Evolutionary conservation across 1,140 invertebrate genomes (phyloP), one percentile per base, ranked within the genome.

Genomic region (Caerostris extrusa): DNA sequence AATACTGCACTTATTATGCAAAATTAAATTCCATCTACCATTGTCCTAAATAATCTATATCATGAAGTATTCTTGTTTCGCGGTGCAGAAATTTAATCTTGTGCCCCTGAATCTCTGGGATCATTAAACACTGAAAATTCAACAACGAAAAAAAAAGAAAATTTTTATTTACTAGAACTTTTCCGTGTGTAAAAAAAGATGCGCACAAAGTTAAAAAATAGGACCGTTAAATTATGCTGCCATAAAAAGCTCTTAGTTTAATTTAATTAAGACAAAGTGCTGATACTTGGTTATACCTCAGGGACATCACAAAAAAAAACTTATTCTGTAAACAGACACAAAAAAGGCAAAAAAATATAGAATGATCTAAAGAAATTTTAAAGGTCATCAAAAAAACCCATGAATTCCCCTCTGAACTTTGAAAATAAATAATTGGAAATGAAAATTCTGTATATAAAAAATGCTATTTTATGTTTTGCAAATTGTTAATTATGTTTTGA

Each of bases 221-320:
- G 69, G 90, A 64, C 71, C 60, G 50, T 67, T 85, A 92, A 92
- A 92, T 92, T 92, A 92, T 85, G 58, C 19, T 92, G 81, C 90
- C 77, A 77, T 92, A 92, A 92, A 92, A 92, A 34, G 90, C 90
- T 61, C 90, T 92, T 92, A 92, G 34, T 92, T 92, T 92, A 92
- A 92, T 92, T 92, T 92, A 92, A 92, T 92, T 92, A 92, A 85
- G 90, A 85, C 82, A 85, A 92, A 92, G 61, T 85, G 90, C 77
- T 92, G 90, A 92, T 92, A 92, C 90, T 85, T 58, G 77, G 60
- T 92, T 53, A 85, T 92, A 81, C 90, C 90, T 85, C 61, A 61
- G 90, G 90, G 34, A 55, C 34, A 19, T 12, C 6, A 34, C 17
- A 83, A 0, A 34, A 34, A 34, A 92, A 92, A 83, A 91, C 10